Evolutionary conservation across 2,113 vertebrate genomes (phyloP), one percentile per base, ranked within the genome.

Genomic region (Scortum barcoo): DNA sequence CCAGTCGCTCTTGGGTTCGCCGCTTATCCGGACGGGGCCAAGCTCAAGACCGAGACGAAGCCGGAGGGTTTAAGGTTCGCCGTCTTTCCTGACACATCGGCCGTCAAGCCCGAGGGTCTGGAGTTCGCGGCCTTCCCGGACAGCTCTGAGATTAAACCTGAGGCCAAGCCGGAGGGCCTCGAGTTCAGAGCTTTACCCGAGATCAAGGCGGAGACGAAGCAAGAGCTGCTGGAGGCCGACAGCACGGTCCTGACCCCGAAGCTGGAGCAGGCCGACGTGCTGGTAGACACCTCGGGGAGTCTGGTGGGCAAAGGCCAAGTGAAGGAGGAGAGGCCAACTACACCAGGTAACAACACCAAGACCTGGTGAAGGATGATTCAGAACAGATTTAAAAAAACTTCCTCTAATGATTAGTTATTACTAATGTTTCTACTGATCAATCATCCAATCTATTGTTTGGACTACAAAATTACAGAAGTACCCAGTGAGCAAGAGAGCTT

Each of bases 231-330:
- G 72, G 94, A 95, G 86, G 92, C 93, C 0, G 94, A 95, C 84
- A 95, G 93, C 86, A 95, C 93, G 0, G 91, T 95, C 2, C 81
- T 90, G 33, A 94, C 92, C 20, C 93, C 93, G 1, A 94, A 94
- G 28, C 85, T 94, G 26, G 95, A 95, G 84, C 95, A 93, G 78
- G 66, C 62, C 0, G 91, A 93, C 1, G 89, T 80, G 46, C 81
- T 88, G 76, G 87, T 58, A 17, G 92, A 94, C 26, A 51, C 86
- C 36, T 63, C 90, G 0, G 92, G 89, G 14, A 66, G 57, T 62
- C 70, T 89, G 72, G 83, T 86, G 57, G 82, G 85, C n/a, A 94
- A 92, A 57, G 91, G 86, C 4, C 92, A 91, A 16, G 86, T 95
- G 56, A 95, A 95, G 88, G 93, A 95, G 66, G 94, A 94, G 79